A percentile compares a stretch with the other conserved stretches of the same genome.
These are phyloP conservation scores for Pelochelys cantorii DNA, from an alignment of 2,797 vertebrate species.

Conservation along the genomic window DNA sequence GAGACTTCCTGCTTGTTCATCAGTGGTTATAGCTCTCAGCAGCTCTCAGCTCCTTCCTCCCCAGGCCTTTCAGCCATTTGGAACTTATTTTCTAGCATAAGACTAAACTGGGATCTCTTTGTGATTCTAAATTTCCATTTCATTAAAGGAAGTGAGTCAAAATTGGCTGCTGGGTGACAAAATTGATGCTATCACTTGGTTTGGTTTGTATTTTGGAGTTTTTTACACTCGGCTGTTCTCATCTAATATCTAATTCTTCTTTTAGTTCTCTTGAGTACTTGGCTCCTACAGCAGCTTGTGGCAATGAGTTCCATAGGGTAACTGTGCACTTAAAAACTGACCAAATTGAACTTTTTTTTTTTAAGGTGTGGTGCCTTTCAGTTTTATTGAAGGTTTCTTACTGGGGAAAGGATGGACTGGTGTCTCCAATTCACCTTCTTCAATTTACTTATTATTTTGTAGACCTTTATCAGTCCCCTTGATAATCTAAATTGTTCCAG, in stretches of 20 bases:
- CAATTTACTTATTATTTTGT: not conserved
- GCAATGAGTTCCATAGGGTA: not conserved
- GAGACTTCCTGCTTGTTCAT: conserved; percentile 57
- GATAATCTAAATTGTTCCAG: conserved; percentile 42
- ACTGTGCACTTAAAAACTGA: not conserved
- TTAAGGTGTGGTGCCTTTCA: not conserved
- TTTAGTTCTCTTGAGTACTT: too few species aligned
- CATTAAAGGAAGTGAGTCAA: not conserved
- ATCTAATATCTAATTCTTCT: not conserved
- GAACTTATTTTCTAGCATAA: conserved; percentile 60
- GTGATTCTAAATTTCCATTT: not conserved
- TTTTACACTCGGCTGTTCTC: not conserved
- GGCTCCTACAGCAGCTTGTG: not conserved
- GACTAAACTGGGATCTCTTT: not conserved
- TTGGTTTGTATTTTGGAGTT: not conserved
- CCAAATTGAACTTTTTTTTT: too few species aligned
- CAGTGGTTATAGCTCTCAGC: conserved; percentile 60
- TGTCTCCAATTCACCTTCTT: not conserved
- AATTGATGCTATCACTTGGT: not conserved
- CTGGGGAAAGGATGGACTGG: not conserved
- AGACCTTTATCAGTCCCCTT: not conserved
- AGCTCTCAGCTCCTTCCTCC: conserved; percentile 42
- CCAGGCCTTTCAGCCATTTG: conserved; percentile 31
- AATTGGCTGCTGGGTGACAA: not conserved
- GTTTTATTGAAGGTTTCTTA: not conserved